Conservation (phyloP, 2,888 invertebrate species). For the Sarcophaga carnaria region DNA sequence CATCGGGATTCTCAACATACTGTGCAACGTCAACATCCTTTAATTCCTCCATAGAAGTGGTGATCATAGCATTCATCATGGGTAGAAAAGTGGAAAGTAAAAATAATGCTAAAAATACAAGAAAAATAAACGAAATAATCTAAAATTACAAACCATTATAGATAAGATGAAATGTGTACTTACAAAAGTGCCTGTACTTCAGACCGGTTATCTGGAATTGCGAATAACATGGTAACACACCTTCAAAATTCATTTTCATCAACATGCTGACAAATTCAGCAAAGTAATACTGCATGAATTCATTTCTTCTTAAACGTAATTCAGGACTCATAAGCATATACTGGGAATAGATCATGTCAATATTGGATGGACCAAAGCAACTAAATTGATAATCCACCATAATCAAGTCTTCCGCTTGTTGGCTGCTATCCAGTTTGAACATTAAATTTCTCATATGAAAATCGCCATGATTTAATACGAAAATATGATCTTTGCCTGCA, state of each 20-base stretch:
- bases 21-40: slow-evolving; percentile 33
- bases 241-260: slow-evolving; percentile 71
- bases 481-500: slow-evolving; percentile 49
- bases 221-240: slow-evolving; percentile 69
- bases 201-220: slow-evolving; percentile 65
- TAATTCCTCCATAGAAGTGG: slow-evolving; percentile 37
- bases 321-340: slow-evolving; percentile 72
- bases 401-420: slow-evolving; percentile 44
- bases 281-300: slow-evolving; percentile 73
- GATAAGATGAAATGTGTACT: slow-evolving; percentile 4
- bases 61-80: not conserved
- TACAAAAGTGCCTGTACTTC: slow-evolving; percentile 60
- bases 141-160: not conserved
- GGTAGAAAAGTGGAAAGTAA: slow-evolving; percentile 55
- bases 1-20: slow-evolving; percentile 38
- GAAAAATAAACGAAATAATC: not conserved
- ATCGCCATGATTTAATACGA: slow-evolving; percentile 76
- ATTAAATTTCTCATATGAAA: slow-evolving; percentile 76
- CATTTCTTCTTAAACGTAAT: slow-evolving; percentile 70
- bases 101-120: slow-evolving; percentile 56
- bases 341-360: slow-evolving; percentile 73
- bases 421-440: slow-evolving; percentile 70
- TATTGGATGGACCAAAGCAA: slow-evolving; percentile 71
- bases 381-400: slow-evolving; percentile 75
- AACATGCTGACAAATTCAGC: slow-evolving; percentile 70